Percentiles rank a stretch among this genome's conserved stretches.
Evolutionary conservation across 2,797 vertebrate genomes (phyloP).

Genomic region (Cossypha heuglini): DNA sequence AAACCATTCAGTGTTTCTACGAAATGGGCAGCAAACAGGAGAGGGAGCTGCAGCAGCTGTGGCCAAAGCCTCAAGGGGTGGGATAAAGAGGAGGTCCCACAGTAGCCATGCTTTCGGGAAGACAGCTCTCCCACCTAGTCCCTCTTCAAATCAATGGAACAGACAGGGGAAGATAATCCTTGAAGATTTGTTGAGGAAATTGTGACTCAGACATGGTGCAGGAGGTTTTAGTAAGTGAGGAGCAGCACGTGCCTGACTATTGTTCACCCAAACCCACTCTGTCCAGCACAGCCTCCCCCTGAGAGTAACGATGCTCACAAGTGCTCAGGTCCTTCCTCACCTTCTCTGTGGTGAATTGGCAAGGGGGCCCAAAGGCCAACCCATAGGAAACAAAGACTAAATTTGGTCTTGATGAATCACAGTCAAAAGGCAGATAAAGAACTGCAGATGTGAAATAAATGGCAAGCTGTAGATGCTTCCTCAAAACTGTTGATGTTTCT

Average conservation of each 20-base stretch:
- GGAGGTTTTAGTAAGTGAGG: background rate
- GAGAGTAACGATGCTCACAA: fast-evolving
- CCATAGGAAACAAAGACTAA: background rate
- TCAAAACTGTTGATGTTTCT: background rate
- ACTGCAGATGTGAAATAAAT: background rate
- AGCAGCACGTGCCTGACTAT: fast-evolving
- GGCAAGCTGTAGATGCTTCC: background rate
- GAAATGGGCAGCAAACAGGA: background rate
- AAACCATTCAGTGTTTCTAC: background rate
- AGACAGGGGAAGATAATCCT: background rate
- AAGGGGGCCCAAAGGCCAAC: background rate
- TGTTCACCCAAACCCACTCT: background rate
- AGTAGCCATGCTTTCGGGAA: background rate
- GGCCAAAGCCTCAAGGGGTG: fast-evolving
- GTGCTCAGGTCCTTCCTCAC: background rate
- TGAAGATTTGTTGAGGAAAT: background rate
- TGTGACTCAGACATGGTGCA: background rate
- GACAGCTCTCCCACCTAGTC: background rate
- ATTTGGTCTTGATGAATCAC: background rate
- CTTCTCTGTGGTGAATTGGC: fast-evolving
- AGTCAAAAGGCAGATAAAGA: background rate
- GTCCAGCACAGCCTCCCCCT: fast-evolving
- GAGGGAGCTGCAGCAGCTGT: background rate
- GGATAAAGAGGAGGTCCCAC: background rate
- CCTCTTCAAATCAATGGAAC: background rate